Percentiles rank a stretch among this genome's conserved stretches.
These are phyloP conservation scores for Caenorhabditis plicata DNA, from an alignment of 2,888 invertebrate species.

Conservation along the genomic window DNA sequence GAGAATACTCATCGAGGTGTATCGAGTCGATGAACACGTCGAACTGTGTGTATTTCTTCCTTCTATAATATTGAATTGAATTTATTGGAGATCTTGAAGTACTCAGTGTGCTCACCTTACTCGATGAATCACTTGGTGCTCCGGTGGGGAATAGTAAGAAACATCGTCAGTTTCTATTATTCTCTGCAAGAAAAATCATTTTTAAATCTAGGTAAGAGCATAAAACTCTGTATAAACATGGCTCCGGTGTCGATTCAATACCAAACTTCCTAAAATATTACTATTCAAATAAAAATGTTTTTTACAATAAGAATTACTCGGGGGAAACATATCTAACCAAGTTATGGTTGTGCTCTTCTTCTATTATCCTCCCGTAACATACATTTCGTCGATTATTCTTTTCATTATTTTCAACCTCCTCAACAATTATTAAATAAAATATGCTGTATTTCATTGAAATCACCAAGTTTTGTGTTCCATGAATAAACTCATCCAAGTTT, in stretches of 20 bases:
- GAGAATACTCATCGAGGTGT: constrained; percentile 32
- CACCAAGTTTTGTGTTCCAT: too few species aligned
- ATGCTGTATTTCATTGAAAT: too few species aligned
- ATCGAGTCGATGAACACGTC: constrained; percentile 34
- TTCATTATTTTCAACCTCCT: background rate
- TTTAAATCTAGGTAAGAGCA: too few species aligned
- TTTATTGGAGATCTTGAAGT: background rate
- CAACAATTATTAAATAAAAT: too few species aligned
- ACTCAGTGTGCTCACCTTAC: background rate
- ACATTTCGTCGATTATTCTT: constrained; percentile 8
- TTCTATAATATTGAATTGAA: constrained; percentile 1
- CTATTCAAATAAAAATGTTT: too few species aligned
- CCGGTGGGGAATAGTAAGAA: constrained; percentile 17
- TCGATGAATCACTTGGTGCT: constrained; percentile 3
- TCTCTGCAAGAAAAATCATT: too few species aligned
- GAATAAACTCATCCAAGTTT: too few species aligned
- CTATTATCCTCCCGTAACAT: constrained; percentile 17
- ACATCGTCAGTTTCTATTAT: too few species aligned
- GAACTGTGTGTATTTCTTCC: constrained; percentile 18
- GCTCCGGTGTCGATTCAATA: too few species aligned
- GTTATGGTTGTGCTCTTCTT: constrained; percentile 14
- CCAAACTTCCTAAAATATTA: too few species aligned
- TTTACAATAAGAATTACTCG: too few species aligned
- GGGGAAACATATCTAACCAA: constrained; percentile 16
- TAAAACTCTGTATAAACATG: too few species aligned